Conservation (phyloP, 2,797 vertebrate genomes). For the Mormyrus hasselquistii region DNA sequence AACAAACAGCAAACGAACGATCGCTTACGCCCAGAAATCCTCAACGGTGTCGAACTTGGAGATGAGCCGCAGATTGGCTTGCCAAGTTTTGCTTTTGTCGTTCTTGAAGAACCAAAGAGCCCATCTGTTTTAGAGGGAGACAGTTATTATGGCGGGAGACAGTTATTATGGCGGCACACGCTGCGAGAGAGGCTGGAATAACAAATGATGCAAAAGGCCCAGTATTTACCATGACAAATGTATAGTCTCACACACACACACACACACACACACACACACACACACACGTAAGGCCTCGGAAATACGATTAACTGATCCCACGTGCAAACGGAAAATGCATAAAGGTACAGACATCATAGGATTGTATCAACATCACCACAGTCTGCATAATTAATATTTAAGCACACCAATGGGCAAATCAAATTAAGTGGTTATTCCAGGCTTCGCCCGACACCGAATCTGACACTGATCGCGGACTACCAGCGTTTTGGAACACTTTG, state of each 20-base stretch:
- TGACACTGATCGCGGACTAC: not conserved
- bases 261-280: constrained; percentile 2
- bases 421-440: not conserved
- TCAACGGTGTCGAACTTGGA: constrained; percentile 96
- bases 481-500: not conserved
- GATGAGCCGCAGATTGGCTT: constrained; percentile 93
- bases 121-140: constrained; percentile 68
- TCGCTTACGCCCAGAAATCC: constrained; percentile 97
- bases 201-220: not conserved
- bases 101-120: constrained; percentile 99
- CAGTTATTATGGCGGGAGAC: not conserved
- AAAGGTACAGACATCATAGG: not conserved
- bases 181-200: not conserved
- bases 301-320: not conserved
- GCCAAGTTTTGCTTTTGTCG: constrained; percentile 99
- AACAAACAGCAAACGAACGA: not conserved
- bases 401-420: not conserved
- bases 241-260: not conserved
- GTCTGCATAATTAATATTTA: not conserved
- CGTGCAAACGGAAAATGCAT: not conserved
- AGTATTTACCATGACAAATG: not conserved
- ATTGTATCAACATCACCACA: not conserved
- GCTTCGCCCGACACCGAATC: not conserved
- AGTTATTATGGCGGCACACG: not conserved
- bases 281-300: not conserved